Base-by-base conservation (phyloP, 64 coral and sea anemone species). In the Hydrozoanthus tunicans region DNA sequence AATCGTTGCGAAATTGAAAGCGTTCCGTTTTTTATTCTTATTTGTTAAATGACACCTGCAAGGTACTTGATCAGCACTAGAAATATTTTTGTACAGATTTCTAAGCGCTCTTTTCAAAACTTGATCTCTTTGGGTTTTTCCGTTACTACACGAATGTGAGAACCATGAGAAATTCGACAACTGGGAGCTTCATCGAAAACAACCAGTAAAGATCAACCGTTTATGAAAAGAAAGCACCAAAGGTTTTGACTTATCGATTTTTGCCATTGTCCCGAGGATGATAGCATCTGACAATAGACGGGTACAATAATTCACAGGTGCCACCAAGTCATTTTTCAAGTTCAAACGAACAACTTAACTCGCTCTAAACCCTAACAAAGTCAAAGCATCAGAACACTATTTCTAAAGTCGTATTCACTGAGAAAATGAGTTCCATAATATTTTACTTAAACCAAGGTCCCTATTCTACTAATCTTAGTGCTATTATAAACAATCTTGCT, bases 221-320 rank as follows among this genome's bases (percentile, higher is more conserved):
- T 86, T 54, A 53, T 54, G 12, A 72, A 27, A 58, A n/a, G 67
- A 71, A 72, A 86, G 27, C 14, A 58, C 82, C 63, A 68, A 82
- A 23, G 55, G n/a, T 58, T 62, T 3, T 55, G 7, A 69, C 8
- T 10, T 83, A 26, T 11, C 63, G 10, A 20, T 11, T 53, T 83
- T 66, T 17, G 13, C 12, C 67, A 68, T 83, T 67, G 62, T 68
- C 58, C 51, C 27, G 62, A n/a, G 9, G 11, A 62, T 51, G 27
- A 83, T 83, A 66, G 26, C 52, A 53, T 66, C 32, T 53, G 13
- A 66, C 60, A 66, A 54, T 4, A 15, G 9, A 68, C 61, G 59
- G 67, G 53, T 83, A 14, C 9, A 6, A 54, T 52, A 15, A 10
- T 43, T 4, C 54, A 83, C 81, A 83, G 81, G 81, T 83, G 81